Evolutionary conservation across 2,797 vertebrate genomes (phyloP).

Genomic region (Pitangus sulphuratus): DNA sequence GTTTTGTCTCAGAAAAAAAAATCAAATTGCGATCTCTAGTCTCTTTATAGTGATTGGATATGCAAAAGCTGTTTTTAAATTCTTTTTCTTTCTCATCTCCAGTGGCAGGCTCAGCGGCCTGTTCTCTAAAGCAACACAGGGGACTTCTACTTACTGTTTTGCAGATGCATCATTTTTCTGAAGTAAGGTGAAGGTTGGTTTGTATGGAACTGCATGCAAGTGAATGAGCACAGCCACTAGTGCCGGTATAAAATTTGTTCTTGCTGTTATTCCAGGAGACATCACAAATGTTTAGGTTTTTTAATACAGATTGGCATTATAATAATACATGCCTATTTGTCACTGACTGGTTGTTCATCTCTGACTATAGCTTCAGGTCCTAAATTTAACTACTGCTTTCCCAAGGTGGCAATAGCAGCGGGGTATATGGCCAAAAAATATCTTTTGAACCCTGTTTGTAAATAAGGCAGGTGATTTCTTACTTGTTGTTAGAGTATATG

Average conservation of each 20-base stretch:
- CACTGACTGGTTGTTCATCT: not conserved
- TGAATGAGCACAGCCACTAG: not conserved
- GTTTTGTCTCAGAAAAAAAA: not conserved
- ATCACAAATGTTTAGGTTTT: not conserved
- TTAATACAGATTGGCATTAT: not conserved
- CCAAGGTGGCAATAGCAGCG: not conserved
- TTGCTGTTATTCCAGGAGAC: not conserved
- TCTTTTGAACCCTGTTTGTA: not conserved
- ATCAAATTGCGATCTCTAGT: not conserved
- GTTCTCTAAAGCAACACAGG: not conserved
- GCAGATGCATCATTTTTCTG: not conserved
- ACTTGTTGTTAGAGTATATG: not conserved
- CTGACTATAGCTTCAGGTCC: not conserved
- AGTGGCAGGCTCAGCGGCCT: not conserved
- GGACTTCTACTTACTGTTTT: not conserved
- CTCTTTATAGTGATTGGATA: not conserved
- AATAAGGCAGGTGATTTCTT: not conserved
- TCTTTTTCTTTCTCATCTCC: not conserved
- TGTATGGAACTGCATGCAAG: not conserved
- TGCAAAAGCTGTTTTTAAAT: not conserved
- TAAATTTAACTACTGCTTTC: not conserved
- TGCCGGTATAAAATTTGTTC: not conserved
- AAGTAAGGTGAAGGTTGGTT: not conserved
- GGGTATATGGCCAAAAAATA: not conserved
- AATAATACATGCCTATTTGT: not conserved